Percentiles rank a stretch among this genome's conserved stretches.
Conservation (phyloP, 2,797 vertebrate genomes). For the Buphagus erythrorhynchus region DNA sequence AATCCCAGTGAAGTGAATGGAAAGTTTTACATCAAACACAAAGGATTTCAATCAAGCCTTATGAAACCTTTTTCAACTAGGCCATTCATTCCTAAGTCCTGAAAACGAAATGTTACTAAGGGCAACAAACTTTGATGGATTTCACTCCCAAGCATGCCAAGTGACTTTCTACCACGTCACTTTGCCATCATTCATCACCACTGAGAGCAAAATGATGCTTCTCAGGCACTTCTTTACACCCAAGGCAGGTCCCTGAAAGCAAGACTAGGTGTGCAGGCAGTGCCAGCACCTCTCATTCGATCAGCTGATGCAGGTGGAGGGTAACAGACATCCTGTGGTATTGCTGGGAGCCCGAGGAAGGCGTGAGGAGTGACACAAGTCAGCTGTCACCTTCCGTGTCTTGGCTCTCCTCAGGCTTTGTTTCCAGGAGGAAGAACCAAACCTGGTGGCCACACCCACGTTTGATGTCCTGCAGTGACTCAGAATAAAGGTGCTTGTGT, state of each 20-base stretch:
- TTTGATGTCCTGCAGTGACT: neutral
- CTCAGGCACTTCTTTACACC: neutral
- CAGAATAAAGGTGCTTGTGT: neutral
- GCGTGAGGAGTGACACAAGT: neutral
- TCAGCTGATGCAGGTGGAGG: neutral
- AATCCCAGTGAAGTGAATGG: constrained; percentile 41
- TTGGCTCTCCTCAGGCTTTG: neutral
- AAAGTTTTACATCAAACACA: constrained; percentile 55
- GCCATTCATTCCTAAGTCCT: neutral
- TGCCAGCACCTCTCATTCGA: neutral
- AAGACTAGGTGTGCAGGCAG: neutral
- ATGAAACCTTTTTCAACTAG: constrained; percentile 20
- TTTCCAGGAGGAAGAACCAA: neutral
- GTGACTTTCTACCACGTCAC: neutral
- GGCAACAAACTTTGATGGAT: neutral
- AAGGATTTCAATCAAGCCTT: constrained; percentile 43
- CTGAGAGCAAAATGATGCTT: neutral
- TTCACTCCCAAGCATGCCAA: neutral
- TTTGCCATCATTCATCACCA: neutral
- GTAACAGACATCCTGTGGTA: neutral
- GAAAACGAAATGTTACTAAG: neutral
- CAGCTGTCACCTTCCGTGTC: neutral
- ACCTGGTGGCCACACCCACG: neutral
- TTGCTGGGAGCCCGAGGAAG: neutral
- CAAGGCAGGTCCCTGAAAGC: neutral